Base-by-base conservation (phyloP, 2,797 vertebrate species). In the Danio albolineatus region DNA sequence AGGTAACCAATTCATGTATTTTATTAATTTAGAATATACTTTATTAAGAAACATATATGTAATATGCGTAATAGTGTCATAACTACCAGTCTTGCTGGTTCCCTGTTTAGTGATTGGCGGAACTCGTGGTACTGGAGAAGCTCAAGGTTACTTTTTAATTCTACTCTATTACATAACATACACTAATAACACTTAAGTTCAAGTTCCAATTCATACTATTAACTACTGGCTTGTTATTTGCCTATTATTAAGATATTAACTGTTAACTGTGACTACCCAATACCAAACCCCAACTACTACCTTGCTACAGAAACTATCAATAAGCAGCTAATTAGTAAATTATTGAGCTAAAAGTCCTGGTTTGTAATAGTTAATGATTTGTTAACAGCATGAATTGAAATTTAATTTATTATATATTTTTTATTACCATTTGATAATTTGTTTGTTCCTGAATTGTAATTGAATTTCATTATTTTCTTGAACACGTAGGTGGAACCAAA, bases 101-200 rank as follows among this genome's bases (percentile, higher is more conserved):
- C 16, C n/a, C 4, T 46, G 21, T 49, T 66, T 61, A 82, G 62
- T 62, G 2, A 57, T 81, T 36, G 41, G 59, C 72, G 60, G 74
- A 49, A 85, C 72, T 84, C 81, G 85, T 77, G 82, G 65, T 46
- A 78, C 85, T 62, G 73, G 73, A 83, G 73, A 66, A n/a, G 71
- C 59, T 78, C 66, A 76, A 85, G 82, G 85, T 88, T 46, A 28
- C 5, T 8, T 56, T 53, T 21, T 43, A 1, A 4, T 41, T 62
- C 48, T 67, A 67, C 44, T 71, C 16, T 12, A 54, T 49, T 56
- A 57, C 48, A 46, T 28, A 28, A 28, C 28, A 28, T 28, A 28
- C 28, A 28, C 28, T 28, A 28, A 28, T 28, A 28, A 28, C 28
- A 28, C 28, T 28, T 28, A 28, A 28, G 28, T 3, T n/a, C n/a